phyloP scores from a whole-genome alignment of 2,113 vertebrate genomes.

The Podarcis cretensis region DNA sequence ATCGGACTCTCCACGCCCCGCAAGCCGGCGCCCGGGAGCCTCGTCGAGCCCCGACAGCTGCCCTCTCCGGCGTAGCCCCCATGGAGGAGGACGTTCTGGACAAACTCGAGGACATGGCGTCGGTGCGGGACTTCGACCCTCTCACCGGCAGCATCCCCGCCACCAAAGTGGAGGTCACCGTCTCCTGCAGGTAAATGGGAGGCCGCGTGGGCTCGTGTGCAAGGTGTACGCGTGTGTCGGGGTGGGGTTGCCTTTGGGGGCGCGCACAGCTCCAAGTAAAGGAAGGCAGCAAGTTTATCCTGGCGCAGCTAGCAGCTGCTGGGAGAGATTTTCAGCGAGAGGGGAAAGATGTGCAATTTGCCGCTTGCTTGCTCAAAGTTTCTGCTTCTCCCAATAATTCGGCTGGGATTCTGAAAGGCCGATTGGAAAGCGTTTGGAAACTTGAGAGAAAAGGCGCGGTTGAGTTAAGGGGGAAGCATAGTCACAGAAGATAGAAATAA shows the following conservation, averaged over 20 bases:
- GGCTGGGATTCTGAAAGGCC: not conserved
- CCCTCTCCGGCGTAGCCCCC: not conserved
- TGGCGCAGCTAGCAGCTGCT: not conserved
- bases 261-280: not conserved
- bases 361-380: not conserved
- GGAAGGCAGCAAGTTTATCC: not conserved
- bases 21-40: not conserved
- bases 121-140: constrained; percentile 88
- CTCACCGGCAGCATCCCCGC: constrained; percentile 89
- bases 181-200: constrained; percentile 87
- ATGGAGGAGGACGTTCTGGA: constrained; percentile 84
- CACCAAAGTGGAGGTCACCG: constrained; percentile 94
- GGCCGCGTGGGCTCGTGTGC: not conserved
- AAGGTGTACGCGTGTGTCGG: not conserved
- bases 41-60: not conserved
- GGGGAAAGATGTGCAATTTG: not conserved
- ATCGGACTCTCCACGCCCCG: not conserved
- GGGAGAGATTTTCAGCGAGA: not conserved
- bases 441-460: not conserved
- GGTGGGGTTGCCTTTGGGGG: not conserved
- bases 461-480: not conserved
- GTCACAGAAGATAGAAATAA: not conserved
- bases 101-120: constrained; percentile 88
- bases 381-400: not conserved
- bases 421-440: not conserved